Evolutionary conservation across 2,797 vertebrate genomes (phyloP).

Genomic region (Streptopelia turtur): DNA sequence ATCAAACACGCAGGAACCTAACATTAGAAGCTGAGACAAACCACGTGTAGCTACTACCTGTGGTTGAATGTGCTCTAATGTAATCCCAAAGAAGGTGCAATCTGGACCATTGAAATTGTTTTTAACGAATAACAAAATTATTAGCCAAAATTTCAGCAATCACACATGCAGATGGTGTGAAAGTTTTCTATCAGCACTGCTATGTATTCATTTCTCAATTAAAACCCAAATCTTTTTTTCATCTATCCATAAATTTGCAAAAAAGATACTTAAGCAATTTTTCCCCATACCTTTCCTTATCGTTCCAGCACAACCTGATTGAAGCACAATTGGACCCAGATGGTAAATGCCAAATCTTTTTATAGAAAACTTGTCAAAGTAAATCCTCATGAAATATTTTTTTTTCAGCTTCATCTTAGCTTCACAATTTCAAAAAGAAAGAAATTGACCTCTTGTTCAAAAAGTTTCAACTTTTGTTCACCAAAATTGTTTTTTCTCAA

Average conservation of each 20-base stretch:
- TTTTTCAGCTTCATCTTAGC: background rate
- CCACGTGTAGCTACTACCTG: background rate
- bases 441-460: background rate
- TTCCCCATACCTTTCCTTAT: background rate
- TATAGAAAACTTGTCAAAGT: background rate
- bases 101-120: background rate
- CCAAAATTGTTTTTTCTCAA: background rate
- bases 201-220: background rate
- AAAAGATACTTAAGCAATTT: background rate
- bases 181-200: background rate
- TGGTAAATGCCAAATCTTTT: background rate
- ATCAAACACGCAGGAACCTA: background rate
- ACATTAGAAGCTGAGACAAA: background rate
- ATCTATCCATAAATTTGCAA: background rate
- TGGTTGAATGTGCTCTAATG: accelerated
- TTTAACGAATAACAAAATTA: background rate
- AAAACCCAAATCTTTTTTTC: background rate
- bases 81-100: background rate
- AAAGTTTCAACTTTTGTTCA: background rate
- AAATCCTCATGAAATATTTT: background rate
- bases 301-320: background rate
- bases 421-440: background rate
- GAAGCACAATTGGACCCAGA: background rate
- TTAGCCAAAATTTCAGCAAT: background rate
- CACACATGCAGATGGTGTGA: background rate